Evolutionary conservation across 2,113 vertebrate species (phyloP), one percentile per base, ranked within the genome.

Genomic region (Aspidoscelis tigris): DNA sequence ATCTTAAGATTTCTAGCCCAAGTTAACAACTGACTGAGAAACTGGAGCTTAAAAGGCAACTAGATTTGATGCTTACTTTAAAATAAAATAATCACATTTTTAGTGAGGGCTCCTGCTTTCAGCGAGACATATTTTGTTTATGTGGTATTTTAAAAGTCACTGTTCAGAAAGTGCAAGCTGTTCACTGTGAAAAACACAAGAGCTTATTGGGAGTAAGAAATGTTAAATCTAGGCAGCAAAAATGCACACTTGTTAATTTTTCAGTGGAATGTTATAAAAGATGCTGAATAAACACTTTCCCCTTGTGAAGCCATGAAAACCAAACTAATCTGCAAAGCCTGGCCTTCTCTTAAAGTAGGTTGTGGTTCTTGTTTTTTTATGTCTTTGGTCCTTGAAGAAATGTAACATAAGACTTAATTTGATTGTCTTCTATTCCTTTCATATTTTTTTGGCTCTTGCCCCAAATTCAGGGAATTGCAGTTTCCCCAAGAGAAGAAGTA

Each of bases 101-200:
- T 9, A 2, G 80, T 33, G 85, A 84, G 76, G 90, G 65, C 85
- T 64, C 4, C 4, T 84, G 86, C 87, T 87, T 83, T 9, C 8
- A 2, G 79, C 26, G 86, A 84, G 74, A 91, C 69, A 83, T 61
- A 75, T 84, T 86, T 74, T 61, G 18, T 61, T 61, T 61, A 18
- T 16, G 4, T 16, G 18, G 91, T 88, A 91, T 88, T 84, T 94
- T 95, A 93, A 95, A 92, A 93, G 0, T 14, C 87, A 80, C 84
- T 75, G 85, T 86, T 79, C 82, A 85, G 76, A 86, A 92, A 87
- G 81, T 78, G 90, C 68, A 86, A 33, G 0, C 85, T 87, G 89
- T 1, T 86, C 88, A 80, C 85, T 88, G 39, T 90, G 74, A 83
- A 22, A 43, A 41, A 16, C 18, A 16, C 58, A 16, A 93, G 81